Base-by-base conservation (phyloP, 2,888 invertebrate genomes). In the Xanthia togata region DNA sequence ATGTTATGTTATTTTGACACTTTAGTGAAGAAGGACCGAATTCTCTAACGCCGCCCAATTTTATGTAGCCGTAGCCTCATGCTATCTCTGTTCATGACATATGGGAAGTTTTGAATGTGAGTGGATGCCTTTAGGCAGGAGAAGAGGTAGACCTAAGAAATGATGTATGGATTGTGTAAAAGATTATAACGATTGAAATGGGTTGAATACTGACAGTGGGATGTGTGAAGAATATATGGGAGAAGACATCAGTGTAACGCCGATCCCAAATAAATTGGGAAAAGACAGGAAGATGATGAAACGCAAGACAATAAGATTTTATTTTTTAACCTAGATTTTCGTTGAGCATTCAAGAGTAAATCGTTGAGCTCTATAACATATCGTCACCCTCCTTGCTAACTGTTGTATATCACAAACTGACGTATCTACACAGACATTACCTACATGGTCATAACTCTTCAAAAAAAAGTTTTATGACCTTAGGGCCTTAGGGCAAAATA, bases 1-100 rank as follows among this genome's bases (percentile, higher is more conserved):
- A 17, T 47, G 47, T 47, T 47, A 5, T 47, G 47, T 63, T 72
- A 64, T 63, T 80, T 53, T 9, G 53, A 53, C n/a, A 55, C n/a
- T 55, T 12, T 12, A 53, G 53, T 55, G n/a, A 26, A 23, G 23
- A 73, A 41, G 9, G n/a, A 47, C 5, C 3, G 8, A 73, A 14
- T 57, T 72, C 11, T 44, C 17, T 70, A 71, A 38, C 20, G 14
- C 70, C n/a, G 44, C 6, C 20, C 4, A 20, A 9, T 26, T 64
- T 41, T 26, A 26, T 20, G 11, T 20, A 20, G n/a, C 8, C n/a
- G 4, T 38, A 64, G 26, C 26, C 3, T 23, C 8, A 20, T 26
- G 26, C 12, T 44, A 26, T 62, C 60, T 20, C 31, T 64, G 12
- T 44, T 44, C 12, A 26, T 47, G 20, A 8, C 26, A 12, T 31